Base-by-base conservation (phyloP, 2,113 vertebrate genomes). In the Trematocara stigmaticum region DNA sequence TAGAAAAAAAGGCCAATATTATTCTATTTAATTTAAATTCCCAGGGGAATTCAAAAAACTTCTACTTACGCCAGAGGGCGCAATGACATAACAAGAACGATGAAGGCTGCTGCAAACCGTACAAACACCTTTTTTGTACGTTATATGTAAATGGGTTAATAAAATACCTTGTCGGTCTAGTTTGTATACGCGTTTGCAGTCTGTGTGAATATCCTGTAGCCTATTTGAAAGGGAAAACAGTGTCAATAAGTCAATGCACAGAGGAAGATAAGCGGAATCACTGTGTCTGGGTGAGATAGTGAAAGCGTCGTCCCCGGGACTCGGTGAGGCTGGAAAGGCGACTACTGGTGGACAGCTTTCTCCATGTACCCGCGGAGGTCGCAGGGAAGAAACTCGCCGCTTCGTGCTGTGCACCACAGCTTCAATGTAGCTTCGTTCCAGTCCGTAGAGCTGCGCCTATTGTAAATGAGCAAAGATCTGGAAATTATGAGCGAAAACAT, bases 401-500 rank as follows among this genome's bases (percentile, higher is more conserved):
- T 83, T 78, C 91, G 12, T 64, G 79, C 66, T 83, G 31, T 10
- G 53, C 52, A 61, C 7, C 6, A 5, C 82, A 80, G 80, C 87
- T 57, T 87, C 84, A 6, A 51, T 84, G 90, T 87, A 88, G 88
- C 90, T 61, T 49, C n/a, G 6, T 13, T 79, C 79, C 35, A 45
- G 79, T 66, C 66, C 20, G 56, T 56, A 23, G 12, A 83, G 83
- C 79, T 84, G 56, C 82, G 16, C 59, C 7, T 16, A 10, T 29
- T 18, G 49, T 26, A 61, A 78, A 34, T 16, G 71, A 80, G 57
- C 51, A 38, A 23, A 51, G 56, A 18, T 79, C 15, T 78, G 84
- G 76, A 89, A 79, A 86, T 86, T 57, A 92, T 93, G 93, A 91
- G 10, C 45, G 87, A 87, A 86, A 94, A 89, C 84, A 92, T 88